Evolutionary conservation across 2,797 vertebrate genomes (phyloP), one percentile per base, ranked within the genome.

Genomic region (Poeciliopsis turneri): DNA sequence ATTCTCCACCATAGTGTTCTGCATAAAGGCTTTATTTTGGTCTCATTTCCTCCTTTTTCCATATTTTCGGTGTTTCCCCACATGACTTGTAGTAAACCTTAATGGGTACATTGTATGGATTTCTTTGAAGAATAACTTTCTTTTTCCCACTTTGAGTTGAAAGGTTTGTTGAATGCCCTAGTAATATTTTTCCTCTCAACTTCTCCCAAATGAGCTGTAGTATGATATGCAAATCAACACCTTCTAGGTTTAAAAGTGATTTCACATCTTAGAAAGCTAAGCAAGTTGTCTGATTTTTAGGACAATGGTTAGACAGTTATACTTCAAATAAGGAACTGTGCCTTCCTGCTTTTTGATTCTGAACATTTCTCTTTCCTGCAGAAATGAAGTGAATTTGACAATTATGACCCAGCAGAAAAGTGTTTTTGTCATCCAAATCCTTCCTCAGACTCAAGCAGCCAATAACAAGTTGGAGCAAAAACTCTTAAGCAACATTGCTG

Each of bases 291-390:
- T 4, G 12, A 61, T 8, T 59, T 15, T 57, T 6, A 43, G 51
- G 5, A 57, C 12, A 41, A 23, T 3, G 25, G 6, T 2, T 20
- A 1, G 23, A 36, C 64, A 57, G 43, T 53, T 70, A 30, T 4
- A 61, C 41, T 49, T 33, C 7, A 5, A 89, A 89, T 76, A 77
- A 88, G 83, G 89, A 92, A 91, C 9, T 15, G 9, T 78, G 16
- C 43, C n/a, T 45, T 78, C 11, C 70, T 59, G 25, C 47, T 80
- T 80, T 28, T 45, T 2, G 13, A 77, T 57, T 36, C 3, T 66
- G 72, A 1, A 30, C 12, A 11, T 74, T 84, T 80, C 74, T 49
- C 15, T 79, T 85, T 82, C 78, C 18, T 25, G 10, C 16, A 33
- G 51, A 59, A 64, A 15, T 77, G 0, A 39, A 30, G 20, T 3